Evolutionary conservation across 2,888 invertebrate species (phyloP).

Genomic region (Apomyelois bistriatella): DNA sequence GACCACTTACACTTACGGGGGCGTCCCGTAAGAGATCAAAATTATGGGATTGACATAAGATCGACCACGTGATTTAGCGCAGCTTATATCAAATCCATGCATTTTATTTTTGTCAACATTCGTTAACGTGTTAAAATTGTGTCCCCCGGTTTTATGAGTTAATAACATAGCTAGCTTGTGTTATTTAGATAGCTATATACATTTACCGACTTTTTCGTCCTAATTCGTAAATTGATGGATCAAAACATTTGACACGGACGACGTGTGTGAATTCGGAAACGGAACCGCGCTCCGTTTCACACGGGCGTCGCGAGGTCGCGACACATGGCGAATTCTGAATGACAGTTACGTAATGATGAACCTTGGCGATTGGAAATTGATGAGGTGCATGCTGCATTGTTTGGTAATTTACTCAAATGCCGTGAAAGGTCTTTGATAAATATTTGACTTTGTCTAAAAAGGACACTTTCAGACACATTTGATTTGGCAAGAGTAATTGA

Average conservation of each 20-base stretch:
- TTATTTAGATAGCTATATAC: no score
- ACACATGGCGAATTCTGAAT: constrained; percentile 34
- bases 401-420: background rate
- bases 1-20: no score
- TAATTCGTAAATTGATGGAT: background rate
- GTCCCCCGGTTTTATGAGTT: no score
- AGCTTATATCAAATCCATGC: no score
- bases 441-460: background rate
- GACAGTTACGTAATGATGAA: constrained; percentile 16
- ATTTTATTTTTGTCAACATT: no score
- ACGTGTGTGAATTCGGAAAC: constrained; percentile 48
- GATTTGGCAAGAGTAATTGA: no score
- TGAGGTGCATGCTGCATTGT: background rate
- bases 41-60: no score
- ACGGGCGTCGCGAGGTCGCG: constrained; percentile 46
- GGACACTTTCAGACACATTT: background rate
- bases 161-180: no score
- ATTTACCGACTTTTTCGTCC: no score
- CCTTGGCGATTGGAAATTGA: constrained; percentile 6
- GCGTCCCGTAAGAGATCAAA: no score
- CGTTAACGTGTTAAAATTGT: no score
- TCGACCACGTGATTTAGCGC: no score
- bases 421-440: constrained; percentile 1
- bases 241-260: constrained; percentile 21
- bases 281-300: constrained; percentile 63